Base-by-base conservation (phyloP, 2,888 invertebrate species). In the Caenorhabditis japonica region DNA sequence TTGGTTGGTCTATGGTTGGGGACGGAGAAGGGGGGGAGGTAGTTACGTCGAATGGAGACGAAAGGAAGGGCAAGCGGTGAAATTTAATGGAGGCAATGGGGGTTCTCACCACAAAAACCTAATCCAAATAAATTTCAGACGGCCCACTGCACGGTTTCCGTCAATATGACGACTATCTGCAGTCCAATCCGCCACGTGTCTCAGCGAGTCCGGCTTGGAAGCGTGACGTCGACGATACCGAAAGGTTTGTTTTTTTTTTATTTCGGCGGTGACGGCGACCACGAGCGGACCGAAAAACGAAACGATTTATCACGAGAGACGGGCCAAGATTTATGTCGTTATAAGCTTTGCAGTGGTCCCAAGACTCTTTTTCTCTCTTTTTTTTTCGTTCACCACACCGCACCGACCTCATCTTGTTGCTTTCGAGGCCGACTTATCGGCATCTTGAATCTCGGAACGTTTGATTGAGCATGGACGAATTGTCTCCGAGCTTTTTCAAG, bases 361-460 rank as follows among this genome's bases (percentile, higher is more conserved):
- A 19, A 15, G 38, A 21, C 19, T 55, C 41, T 46, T 21, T 58
- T 46, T 46, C 36, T 21, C 56, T n/a, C 7, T 17, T 23, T 25
- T 2, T 17, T 46, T 12, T 21, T 25, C 27, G 5, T 25, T 7
- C 23, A 19, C 23, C 10, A 23, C 12, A 19, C 13, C 19, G 30
- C 7, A 8, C 25, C n/a, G 36, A 25, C 3, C 49, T 43, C 17
- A 17, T 23, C 46, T 61, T 53, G 62, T 62, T 62, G 62, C 62
- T 46, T 53, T 53, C 25, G 27, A 61, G 52, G 52, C 53, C 51
- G 53, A 53, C 51, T 62, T 53, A 62, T 62, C 62, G 62, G 34
- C 38, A 43, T 53, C 47, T 27, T 55, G 55, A 64, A 64, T 64
- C 62, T 64, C 53, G 62, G 53, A n/a, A n/a, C n/a, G n/a, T n/a